Evolutionary conservation across 2,797 vertebrate species (phyloP), one percentile per base, ranked within the genome.

Genomic region (Coccyzus lansbergi): DNA sequence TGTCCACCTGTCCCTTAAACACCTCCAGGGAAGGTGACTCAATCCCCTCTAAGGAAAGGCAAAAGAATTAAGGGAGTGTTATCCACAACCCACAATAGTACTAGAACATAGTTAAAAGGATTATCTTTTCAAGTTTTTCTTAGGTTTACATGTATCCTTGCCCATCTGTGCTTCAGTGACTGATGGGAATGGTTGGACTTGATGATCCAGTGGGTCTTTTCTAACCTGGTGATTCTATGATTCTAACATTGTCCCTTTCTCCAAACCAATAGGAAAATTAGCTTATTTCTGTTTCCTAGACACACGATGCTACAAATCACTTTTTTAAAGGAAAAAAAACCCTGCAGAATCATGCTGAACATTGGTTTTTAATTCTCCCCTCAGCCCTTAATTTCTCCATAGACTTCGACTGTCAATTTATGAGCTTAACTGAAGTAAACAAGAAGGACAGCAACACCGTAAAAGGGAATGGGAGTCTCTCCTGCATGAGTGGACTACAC

Each of bases 391-490:
- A 52, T 22, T 77, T 94, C 52, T 83, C 76, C 67, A 11, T 8
- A 76, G 58, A 53, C 68, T 72, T 90, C 65, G 52, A 85, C 1
- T 56, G 48, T 51, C 58, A 74, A 69, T 88, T 76, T 88, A 81
- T n/a, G 48, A 88, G 22, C 20, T 72, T 58, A 70, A 85, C n/a
- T 59, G 60, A 92, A 93, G 49, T 70, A 94, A 96, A 81, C 71
- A 92, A 76, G 20, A 55, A 53, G 51, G 44, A 74, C 0, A 85
- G 48, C 38, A 95, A 38, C 20, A 14, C 71, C 55, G 42, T 69
- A 78, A 81, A 91, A 93, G 65, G 76, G 58, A 92, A 94, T 18
- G 15, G 31, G 24, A 85, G 75, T 75, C 55, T 84, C 36, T 86
- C 48, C 70, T 83, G 49, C 52, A 64, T 21, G 52, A 94, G 67